Evolutionary conservation across 30 jellyfish, hydroid and myxozoan genomes (phyloP).

Genomic region (Phacellophora camtschatica): DNA sequence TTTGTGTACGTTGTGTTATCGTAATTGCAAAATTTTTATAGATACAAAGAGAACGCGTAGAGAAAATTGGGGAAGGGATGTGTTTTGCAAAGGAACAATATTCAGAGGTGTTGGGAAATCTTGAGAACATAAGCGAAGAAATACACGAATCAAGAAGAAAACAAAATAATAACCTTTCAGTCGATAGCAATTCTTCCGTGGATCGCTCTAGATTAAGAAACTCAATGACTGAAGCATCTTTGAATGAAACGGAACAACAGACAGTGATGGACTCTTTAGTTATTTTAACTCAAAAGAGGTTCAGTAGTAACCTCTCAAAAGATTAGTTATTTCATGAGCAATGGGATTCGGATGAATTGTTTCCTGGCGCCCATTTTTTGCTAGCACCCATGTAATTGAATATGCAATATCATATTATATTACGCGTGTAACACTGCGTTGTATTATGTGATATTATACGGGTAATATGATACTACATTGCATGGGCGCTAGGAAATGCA

Average conservation of each 20-base stretch:
- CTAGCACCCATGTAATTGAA: too few relatives aligned
- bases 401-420: too few relatives aligned
- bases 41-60: slow-evolving; percentile 79
- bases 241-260: slow-evolving; percentile 25
- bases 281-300: not conserved
- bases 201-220: not conserved
- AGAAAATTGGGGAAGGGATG: slow-evolving; percentile 67
- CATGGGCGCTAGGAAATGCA: too few relatives aligned
- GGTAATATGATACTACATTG: too few relatives aligned
- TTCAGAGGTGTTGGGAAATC: slow-evolving; percentile 65
- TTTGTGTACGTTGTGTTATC: not conserved
- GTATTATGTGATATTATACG: too few relatives aligned
- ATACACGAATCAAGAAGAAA: slow-evolving; percentile 67
- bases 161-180: not conserved
- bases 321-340: too few relatives aligned
- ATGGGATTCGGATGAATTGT: too few relatives aligned
- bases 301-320: too few relatives aligned
- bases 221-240: slow-evolving; percentile 47
- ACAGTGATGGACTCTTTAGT: slow-evolving; percentile 10
- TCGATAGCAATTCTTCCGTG: not conserved
- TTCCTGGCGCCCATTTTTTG: too few relatives aligned
- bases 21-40: not conserved
- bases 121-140: slow-evolving; percentile 89
- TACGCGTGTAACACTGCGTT: too few relatives aligned
- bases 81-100: slow-evolving; percentile 77